These are phyloP conservation scores for Imbricaverruca yamaguchii DNA, from an alignment of 2,888 invertebrate genomes.

Conservation along the genomic window DNA sequence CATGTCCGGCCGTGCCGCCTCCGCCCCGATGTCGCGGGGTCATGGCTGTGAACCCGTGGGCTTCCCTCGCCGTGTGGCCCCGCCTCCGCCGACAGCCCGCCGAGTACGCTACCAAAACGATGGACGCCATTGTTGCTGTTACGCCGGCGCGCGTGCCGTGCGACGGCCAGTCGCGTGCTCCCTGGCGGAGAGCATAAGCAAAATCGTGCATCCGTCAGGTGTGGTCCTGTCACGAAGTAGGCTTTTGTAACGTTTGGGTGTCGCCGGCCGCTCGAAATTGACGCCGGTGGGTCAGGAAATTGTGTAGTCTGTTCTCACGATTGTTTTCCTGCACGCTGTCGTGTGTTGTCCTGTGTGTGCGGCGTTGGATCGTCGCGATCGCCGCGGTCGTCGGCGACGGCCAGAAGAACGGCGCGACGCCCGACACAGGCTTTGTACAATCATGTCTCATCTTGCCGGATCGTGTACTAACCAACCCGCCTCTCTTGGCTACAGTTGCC, in stretches of 20 bases:
- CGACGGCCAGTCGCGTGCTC: not conserved
- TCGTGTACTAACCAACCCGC: not conserved
- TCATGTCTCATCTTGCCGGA: not conserved
- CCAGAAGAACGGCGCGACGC: not conserved
- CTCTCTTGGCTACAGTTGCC: not conserved
- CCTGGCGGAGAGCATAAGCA: not conserved
- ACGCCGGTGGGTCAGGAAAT: not conserved
- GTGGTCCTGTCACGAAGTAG: not conserved
- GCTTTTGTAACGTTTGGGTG: not conserved
- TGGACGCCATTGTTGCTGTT: slow-evolving; percentile 7
- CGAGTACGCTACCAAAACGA: not conserved
- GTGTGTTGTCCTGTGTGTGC: not conserved
- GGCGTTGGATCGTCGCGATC: not conserved
- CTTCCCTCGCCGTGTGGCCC: slow-evolving; percentile 3
- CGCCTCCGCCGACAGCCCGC: not conserved
- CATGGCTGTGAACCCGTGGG: slow-evolving; percentile 12
- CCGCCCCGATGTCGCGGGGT: slow-evolving; percentile 1
- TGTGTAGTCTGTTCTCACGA: not conserved
- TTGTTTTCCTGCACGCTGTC: not conserved
- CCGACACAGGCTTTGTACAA: not conserved
- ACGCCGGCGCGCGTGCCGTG: not conserved
- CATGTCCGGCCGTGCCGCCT: not conserved
- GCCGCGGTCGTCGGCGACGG: not conserved
- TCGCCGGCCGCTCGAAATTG: not conserved
- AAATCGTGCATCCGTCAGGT: not conserved